Percentiles rank a stretch among this genome's conserved stretches.
These are phyloP conservation scores for Bettongia penicillata DNA, from an alignment of 2,113 vertebrate genomes.

Conservation along the genomic window DNA sequence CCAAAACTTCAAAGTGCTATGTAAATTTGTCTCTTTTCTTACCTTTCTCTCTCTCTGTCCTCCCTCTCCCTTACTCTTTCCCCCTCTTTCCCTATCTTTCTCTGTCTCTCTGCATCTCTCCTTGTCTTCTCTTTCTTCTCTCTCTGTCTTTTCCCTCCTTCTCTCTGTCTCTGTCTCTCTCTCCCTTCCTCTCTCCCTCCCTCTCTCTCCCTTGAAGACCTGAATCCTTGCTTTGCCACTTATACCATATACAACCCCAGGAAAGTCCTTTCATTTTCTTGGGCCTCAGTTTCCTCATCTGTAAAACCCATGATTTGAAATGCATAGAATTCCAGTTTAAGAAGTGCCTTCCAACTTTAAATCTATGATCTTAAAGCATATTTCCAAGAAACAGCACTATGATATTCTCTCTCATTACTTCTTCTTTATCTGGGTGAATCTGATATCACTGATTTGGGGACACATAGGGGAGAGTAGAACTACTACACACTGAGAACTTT, in stretches of 20 bases:
- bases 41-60: neutral
- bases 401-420: neutral
- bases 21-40: neutral
- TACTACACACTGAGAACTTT: constrained; percentile 13
- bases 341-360: neutral
- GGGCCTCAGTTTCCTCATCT: neutral
- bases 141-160: neutral
- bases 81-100: neutral
- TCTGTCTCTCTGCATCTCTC: neutral
- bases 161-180: neutral
- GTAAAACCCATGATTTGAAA: neutral
- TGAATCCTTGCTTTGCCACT: neutral
- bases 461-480: neutral
- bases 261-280: neutral
- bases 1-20: neutral
- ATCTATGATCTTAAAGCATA: neutral
- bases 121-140: neutral
- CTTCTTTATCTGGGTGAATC: neutral
- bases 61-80: neutral
- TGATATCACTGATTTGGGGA: neutral
- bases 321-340: no score
- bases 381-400: neutral
- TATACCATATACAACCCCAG: neutral
- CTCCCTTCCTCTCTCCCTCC: neutral
- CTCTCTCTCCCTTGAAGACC: neutral